Conservation (phyloP, 2,888 invertebrate genomes). For the Ryuthela nishihirai region DNA sequence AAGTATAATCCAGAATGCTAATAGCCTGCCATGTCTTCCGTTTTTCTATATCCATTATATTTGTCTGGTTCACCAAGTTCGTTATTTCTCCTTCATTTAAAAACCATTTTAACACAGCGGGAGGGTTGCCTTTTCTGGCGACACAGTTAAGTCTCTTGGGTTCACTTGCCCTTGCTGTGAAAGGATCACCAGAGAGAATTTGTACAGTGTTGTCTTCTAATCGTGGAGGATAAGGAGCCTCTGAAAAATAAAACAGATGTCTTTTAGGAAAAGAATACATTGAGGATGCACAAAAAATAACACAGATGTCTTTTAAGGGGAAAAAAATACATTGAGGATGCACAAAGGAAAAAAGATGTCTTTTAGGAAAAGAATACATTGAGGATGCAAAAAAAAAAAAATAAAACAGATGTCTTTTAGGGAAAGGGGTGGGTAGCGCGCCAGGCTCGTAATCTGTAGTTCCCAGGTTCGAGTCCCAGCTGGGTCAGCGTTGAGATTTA, state of each 20-base stretch:
- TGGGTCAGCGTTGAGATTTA: no score
- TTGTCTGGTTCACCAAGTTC: conserved; percentile 62
- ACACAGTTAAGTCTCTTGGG: conserved; percentile 78
- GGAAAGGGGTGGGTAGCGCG: no score
- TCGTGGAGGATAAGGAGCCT: conserved; percentile 69
- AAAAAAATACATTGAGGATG: no score
- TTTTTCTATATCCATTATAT: conserved; percentile 78
- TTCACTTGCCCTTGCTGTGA: conserved; percentile 76
- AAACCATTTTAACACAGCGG: conserved; percentile 65
- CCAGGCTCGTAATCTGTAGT: no score
- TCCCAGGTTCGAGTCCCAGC: no score
- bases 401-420: no score
- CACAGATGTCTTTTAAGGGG: no score
- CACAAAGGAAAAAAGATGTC: no score
- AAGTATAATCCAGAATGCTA: conserved; percentile 74
- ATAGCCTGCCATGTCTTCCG: conserved; percentile 79
- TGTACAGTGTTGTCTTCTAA: conserved; percentile 77
- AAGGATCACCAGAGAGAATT: conserved; percentile 75
- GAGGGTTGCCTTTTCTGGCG: conserved; percentile 84
- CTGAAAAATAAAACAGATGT: conserved; percentile 54
- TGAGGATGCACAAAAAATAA: no score
- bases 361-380: no score
- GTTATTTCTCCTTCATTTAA: conserved; percentile 60
- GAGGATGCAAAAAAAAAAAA: no score
- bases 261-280: no score